phyloP scores from a whole-genome alignment of 2,113 vertebrate genomes.

The Corvus cornix region DNA sequence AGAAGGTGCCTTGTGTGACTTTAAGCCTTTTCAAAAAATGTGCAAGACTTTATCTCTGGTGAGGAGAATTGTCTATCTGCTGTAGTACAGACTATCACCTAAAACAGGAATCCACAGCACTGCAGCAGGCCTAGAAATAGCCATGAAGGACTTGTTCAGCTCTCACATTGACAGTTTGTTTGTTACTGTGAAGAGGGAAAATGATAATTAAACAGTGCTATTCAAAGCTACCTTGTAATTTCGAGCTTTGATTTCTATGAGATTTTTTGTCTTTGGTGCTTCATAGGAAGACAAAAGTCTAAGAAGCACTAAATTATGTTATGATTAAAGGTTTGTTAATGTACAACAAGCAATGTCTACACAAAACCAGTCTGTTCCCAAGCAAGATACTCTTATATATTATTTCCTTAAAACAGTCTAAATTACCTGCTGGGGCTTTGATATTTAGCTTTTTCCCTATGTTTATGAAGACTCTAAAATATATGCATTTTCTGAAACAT shows the following conservation, averaged over 20 bases:
- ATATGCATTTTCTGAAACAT: not conserved
- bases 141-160: not conserved
- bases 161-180: not conserved
- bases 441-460: not conserved
- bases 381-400: not conserved
- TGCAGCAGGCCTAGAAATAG: not conserved
- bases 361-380: not conserved
- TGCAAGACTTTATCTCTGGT: not conserved
- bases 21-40: not conserved
- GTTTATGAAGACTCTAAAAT: not conserved
- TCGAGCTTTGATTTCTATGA: not conserved
- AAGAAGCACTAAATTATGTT: not conserved
- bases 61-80: not conserved
- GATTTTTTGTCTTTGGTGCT: not conserved
- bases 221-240: not conserved
- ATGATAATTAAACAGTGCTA: not conserved
- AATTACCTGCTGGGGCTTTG: not conserved
- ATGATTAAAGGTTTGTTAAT: not conserved
- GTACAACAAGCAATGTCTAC: not conserved
- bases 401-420: not conserved
- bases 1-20: not conserved
- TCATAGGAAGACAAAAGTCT: not conserved
- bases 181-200: not conserved
- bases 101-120: not conserved
- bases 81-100: not conserved